Conservation (phyloP, 53 echinoderm and acorn worm species). For the Holothuria leucospilota region DNA sequence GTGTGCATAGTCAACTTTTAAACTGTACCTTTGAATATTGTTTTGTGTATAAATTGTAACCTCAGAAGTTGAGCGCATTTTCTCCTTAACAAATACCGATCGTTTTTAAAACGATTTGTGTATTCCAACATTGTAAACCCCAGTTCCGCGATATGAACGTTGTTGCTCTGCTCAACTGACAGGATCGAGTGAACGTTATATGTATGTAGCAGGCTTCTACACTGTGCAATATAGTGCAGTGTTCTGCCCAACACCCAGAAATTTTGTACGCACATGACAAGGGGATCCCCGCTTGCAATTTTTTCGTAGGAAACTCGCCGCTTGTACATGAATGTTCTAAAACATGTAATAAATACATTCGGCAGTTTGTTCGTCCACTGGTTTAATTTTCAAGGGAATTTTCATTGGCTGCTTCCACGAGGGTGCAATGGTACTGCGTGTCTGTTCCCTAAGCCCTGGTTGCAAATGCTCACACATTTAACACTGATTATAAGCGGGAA, state of each 20-base stretch:
- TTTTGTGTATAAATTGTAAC: too few species aligned
- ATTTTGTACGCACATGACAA: not conserved
- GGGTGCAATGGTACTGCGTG: too few species aligned
- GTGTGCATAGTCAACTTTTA: too few species aligned
- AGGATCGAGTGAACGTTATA: slow-evolving; percentile 2
- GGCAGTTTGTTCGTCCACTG: slow-evolving; percentile 8
- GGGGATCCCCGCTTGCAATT: not conserved
- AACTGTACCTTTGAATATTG: too few species aligned
- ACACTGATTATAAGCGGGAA: slow-evolving; percentile 16
- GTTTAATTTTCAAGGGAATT: slow-evolving; percentile 28
- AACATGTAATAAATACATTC: slow-evolving; percentile 16
- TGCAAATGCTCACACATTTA: not conserved
- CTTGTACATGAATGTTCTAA: too few species aligned
- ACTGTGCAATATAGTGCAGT: too few species aligned
- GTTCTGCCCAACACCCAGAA: too few species aligned
- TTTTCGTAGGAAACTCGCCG: too few species aligned
- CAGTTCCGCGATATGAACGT: slow-evolving; percentile 32
- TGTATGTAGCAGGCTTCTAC: too few species aligned
- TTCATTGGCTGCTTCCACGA: slow-evolving; percentile 12
- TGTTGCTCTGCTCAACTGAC: slow-evolving; percentile 4
- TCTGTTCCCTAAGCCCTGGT: slow-evolving; percentile 1
- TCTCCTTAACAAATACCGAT: too few species aligned
- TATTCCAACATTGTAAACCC: slow-evolving; percentile 3
- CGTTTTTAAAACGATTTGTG: not conserved
- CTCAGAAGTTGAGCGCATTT: too few species aligned